Base-by-base conservation (phyloP, 2,797 vertebrate genomes). In the Oreonectes daqikongensis region DNA sequence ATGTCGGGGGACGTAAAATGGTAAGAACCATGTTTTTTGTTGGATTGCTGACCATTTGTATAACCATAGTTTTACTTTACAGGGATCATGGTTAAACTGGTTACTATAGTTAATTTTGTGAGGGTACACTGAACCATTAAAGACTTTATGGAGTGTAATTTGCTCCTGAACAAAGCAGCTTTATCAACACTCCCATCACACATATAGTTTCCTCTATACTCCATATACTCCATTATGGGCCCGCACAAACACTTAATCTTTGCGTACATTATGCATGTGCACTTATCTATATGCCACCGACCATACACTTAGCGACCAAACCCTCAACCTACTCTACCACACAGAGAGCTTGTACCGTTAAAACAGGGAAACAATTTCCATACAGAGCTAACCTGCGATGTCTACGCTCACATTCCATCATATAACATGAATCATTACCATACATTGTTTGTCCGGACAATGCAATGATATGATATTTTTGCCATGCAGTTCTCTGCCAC, bases 301-400 rank as follows among this genome's bases (percentile, higher is more conserved):
- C 11, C n/a, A n/a, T n/a, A n/a, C 46, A 63, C 20, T 61, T 57
- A 78, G 75, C n/a, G 72, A 83, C 78, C 75, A 79, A 63, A 61
- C 63, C 26, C 77, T 81, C 78, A 67, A 40, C 64, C 44, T 28
- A 30, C 14, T 30, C 14, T 57, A 28, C 24, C 20, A 68, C 40
- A 48, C 22, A 59, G 7, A 40, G 71, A 38, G 42, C 48, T 78
- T 55, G 61, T 75, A 79, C 79, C 61, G 72, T 82, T 72, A 71
- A 61, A 15, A 35, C 5, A 66, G 46, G 38, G 50, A 78, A 60
- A 68, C 53, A 15, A 65, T 73, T 71, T 24, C 52, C 67, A 66
- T 66, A 24, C 69, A 61, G 30, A 61, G 30, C 5, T 61, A 10
- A 32, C 32, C 11, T 30, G 2, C 9, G n/a, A 61, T 35, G 10